Base-by-base conservation (phyloP, 2,888 invertebrate species). In the Tribolium freemani region DNA sequence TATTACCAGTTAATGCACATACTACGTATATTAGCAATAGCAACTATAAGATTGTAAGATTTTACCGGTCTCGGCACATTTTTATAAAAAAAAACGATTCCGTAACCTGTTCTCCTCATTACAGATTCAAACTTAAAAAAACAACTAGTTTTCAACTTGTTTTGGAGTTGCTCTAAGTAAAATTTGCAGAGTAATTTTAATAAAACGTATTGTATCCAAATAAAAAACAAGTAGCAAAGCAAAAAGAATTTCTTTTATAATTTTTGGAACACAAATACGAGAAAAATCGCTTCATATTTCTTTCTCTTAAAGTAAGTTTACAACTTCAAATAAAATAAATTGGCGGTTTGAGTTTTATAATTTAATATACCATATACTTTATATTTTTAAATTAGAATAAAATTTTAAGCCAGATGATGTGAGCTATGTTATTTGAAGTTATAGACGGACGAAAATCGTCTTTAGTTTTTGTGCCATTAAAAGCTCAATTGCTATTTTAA, bases 271-370 rank as follows among this genome's bases (percentile, higher is more conserved):
- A 26, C 26, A 38, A 38, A 38, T 38, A 38, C n/a, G 9, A 9
- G n/a, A 6, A 38, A 38, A 38, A 8, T 38, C 31, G 38, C 26
- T 38, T 38, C 38, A 8, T 38, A 8, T 8, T 38, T 38, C 38
- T 38, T 38, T 38, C 38, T 38, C 38, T 38, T 38, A 38, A 38
- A 38, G 10, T 26, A 4, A 53, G 9, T 53, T 53, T 53, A 53
- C 26, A 53, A 53, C 53, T 53, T 26, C 10, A 20, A 53, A 21
- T 53, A 26, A 26, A 21, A 53, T 53, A 53, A 50, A 26, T 53
- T 53, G 21, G 10, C 26, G 53, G 10, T 53, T 53, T 53, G 10
- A 10, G 53, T 53, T 53, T 53, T 53, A 53, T 53, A 53, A 53
- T 53, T 53, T 53, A 26, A 53, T 53, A 53, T 26, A 53, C 21